Evolutionary conservation across 1,140 invertebrate species (phyloP).

Genomic region (Choristoneura fumiferana): DNA sequence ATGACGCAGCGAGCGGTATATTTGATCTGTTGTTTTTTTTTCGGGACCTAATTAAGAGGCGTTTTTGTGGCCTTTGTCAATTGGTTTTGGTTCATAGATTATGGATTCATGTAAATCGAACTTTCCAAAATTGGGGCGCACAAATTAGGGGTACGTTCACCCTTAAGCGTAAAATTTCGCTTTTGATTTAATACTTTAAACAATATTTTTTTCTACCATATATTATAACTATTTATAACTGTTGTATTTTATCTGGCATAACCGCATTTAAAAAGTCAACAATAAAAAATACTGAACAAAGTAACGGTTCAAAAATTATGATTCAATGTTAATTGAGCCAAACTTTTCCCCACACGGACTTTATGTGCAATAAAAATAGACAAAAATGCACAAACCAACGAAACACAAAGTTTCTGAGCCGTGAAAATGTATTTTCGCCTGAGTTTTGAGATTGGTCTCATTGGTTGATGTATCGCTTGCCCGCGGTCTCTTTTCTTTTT

Average conservation of each 20-base stretch:
- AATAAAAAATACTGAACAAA: no score
- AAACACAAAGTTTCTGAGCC: slow-evolving; percentile 40
- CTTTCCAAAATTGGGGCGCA: no score
- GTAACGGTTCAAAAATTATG: background rate
- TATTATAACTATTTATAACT: no score
- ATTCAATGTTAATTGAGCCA: slow-evolving; percentile 11
- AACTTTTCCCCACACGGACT: slow-evolving; percentile 10
- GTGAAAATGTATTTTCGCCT: slow-evolving; percentile 56
- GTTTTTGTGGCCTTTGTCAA: slow-evolving; percentile 3
- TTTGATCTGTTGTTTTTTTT: slow-evolving; percentile 22
- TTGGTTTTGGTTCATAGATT: background rate
- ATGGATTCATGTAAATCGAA: background rate
- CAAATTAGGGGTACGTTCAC: no score
- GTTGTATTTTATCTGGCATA: no score
- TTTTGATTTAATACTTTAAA: no score
- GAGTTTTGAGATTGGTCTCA: slow-evolving; percentile 43
- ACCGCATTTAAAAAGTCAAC: no score
- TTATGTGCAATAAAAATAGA: slow-evolving; percentile 27
- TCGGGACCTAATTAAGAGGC: slow-evolving; percentile 20
- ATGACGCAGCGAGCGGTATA: slow-evolving; percentile 54
- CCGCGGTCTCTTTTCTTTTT: no score
- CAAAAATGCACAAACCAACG: slow-evolving; percentile 26
- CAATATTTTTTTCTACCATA: no score
- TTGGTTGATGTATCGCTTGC: no score
- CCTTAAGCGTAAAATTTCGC: no score